Conservation (phyloP, 2,113 vertebrate species). For the Psophia crepitans region DNA sequence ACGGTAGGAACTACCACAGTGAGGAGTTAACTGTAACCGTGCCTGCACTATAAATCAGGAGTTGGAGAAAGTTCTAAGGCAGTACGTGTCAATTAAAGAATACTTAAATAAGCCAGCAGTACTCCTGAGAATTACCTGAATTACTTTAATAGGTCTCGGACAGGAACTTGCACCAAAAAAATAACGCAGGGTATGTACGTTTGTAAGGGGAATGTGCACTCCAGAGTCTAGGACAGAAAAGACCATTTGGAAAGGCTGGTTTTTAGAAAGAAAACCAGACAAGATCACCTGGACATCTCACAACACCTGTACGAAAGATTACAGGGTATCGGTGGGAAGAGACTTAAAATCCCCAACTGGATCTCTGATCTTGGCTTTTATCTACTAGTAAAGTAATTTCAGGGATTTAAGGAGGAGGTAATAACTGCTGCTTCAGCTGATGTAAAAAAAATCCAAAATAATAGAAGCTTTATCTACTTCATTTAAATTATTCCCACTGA, state of each 20-base stretch:
- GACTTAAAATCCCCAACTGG: neutral
- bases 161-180: neutral
- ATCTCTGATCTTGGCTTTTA: neutral
- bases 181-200: no score
- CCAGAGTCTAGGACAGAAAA: neutral
- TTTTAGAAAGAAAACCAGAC: neutral
- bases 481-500: neutral
- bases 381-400: neutral
- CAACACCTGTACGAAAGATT: neutral
- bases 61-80: neutral
- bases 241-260: neutral
- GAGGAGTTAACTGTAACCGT: neutral
- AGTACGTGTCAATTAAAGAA: neutral
- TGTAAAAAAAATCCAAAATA: neutral
- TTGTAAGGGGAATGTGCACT: neutral
- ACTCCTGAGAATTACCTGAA: constrained; percentile 9
- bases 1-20: neutral
- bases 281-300: neutral
- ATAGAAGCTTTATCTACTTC: neutral
- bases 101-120: neutral
- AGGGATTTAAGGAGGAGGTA: no score
- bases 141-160: neutral
- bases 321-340: neutral
- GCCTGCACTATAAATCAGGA: neutral
- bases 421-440: no score